Conservation (phyloP, 2,113 vertebrate species). For the Phrynocephalus versicolor region DNA sequence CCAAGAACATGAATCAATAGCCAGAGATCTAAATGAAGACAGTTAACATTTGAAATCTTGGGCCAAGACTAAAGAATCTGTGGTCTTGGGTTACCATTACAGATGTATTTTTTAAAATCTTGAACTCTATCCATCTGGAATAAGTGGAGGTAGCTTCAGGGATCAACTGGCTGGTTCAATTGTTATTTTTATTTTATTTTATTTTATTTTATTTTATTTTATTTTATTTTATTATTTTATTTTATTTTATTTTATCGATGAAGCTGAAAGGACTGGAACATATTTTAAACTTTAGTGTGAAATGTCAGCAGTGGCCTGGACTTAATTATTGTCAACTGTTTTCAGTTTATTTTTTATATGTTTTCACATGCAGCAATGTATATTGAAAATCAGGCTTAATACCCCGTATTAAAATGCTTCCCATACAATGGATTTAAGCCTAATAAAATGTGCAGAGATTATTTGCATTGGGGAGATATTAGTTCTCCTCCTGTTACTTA, state of each 20-base stretch:
- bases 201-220: no score
- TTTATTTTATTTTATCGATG: no score
- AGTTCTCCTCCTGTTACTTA: constrained; percentile 17
- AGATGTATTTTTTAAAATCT: no score
- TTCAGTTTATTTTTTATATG: not conserved
- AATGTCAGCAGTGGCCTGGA: not conserved
- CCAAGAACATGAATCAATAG: no score
- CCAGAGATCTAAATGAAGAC: no score
- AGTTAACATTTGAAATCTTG: no score
- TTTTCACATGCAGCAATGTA: not conserved
- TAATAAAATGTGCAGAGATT: constrained; percentile 6
- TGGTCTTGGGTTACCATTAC: no score
- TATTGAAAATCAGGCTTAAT: not conserved
- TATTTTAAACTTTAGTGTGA: not conserved
- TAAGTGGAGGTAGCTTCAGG: no score
- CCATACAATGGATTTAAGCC: not conserved
- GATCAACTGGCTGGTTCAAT: not conserved
- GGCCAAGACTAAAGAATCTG: no score
- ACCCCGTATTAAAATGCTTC: not conserved
- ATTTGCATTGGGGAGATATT: not conserved
- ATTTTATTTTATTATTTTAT: no score
- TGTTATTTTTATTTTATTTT: no score
- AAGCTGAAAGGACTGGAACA: not conserved
- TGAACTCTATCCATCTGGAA: no score
- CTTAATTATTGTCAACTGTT: not conserved